Evolutionary conservation across 2,113 vertebrate species (phyloP).

Genomic region (Pollimyrus isidori): DNA sequence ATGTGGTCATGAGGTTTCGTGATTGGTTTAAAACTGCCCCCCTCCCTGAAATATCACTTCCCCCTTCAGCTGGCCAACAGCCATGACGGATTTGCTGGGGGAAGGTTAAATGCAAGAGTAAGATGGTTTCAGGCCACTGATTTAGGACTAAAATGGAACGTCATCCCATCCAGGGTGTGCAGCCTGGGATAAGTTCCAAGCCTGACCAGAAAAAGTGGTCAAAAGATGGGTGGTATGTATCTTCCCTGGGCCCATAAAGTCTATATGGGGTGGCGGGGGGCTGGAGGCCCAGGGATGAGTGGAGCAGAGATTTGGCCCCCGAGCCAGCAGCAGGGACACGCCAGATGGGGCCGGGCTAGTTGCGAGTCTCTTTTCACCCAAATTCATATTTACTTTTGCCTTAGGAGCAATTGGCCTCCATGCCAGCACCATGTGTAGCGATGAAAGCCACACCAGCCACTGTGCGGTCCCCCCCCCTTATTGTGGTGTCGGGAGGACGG

Average conservation of each 20-base stretch:
- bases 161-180: not conserved
- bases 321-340: not conserved
- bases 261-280: not conserved
- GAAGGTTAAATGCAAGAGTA: not conserved
- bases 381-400: constrained; percentile 40
- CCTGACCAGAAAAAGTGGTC: not conserved
- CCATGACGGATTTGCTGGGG: not conserved
- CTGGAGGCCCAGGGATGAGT: not conserved
- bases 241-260: not conserved
- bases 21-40: not conserved
- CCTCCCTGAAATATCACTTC: not conserved
- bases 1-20: not conserved
- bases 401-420: constrained; percentile 20
- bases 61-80: not conserved
- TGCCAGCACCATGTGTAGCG: constrained; percentile 8
- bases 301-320: not conserved
- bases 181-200: not conserved
- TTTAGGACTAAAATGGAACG: not conserved
- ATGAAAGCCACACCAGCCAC: constrained; percentile 21
- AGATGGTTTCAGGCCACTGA: not conserved
- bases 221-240: not conserved
- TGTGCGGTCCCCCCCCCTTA: not conserved
- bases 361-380: not conserved
- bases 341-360: not conserved
- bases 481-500: not conserved